phyloP scores from a whole-genome alignment of 2,888 invertebrate species.

The Scaptomyza caliginosa region DNA sequence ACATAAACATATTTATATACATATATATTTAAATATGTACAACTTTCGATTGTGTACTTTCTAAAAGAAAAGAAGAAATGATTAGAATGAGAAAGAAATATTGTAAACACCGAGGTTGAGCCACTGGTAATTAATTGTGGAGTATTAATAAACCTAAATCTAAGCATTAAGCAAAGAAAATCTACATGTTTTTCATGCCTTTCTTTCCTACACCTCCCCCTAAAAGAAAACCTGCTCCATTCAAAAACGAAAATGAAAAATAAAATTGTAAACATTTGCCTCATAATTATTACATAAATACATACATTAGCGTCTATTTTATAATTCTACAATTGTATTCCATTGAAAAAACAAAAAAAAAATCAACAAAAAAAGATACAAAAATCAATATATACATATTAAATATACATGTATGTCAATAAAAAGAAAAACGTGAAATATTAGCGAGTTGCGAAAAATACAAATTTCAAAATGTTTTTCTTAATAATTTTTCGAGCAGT shows the following conservation, averaged over 20 bases:
- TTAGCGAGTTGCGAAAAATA: conserved; percentile 8
- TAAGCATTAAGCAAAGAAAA: conserved; percentile 39
- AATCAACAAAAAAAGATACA: conserved; percentile 4
- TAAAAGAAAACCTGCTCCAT: not conserved
- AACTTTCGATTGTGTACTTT: conserved; percentile 46
- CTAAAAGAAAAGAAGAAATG: conserved; percentile 16
- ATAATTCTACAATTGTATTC: conserved; percentile 70
- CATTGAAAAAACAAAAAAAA: conserved; percentile 37
- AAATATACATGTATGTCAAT: conserved; percentile 38
- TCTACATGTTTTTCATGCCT: conserved; percentile 14
- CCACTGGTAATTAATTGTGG: conserved; percentile 57
- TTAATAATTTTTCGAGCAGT: not conserved
- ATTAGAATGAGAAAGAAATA: conserved; percentile 9
- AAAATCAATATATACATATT: conserved; percentile 14
- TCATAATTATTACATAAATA: conserved; percentile 61
- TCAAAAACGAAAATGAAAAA: conserved; percentile 24
- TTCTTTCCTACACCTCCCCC: not conserved
- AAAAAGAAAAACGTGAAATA: conserved; percentile 14
- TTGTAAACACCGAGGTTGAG: conserved; percentile 67
- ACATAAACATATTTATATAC: conserved; percentile 17
- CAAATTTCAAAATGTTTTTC: not conserved
- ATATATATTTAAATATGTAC: conserved; percentile 34
- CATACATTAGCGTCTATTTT: conserved; percentile 58
- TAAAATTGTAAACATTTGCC: conserved; percentile 62
- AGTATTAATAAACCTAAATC: conserved; percentile 48